These are phyloP conservation scores for Chymomyza caudatula DNA, from an alignment of 2,888 invertebrate genomes.

Conservation along the genomic window DNA sequence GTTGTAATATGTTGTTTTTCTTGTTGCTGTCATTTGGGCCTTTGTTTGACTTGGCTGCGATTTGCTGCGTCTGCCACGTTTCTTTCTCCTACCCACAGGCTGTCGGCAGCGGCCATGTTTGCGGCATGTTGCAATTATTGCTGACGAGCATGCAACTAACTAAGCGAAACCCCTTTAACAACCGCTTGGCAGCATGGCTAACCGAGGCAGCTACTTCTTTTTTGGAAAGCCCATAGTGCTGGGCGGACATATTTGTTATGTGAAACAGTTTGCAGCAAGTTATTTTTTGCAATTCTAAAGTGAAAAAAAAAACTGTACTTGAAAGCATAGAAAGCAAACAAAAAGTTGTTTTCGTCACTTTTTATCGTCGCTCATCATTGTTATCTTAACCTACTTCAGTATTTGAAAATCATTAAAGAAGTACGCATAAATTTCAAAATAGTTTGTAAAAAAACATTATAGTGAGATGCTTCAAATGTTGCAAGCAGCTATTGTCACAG, in stretches of 20 bases:
- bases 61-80: neutral
- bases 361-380: too few relatives aligned
- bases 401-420: too few relatives aligned
- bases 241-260: neutral
- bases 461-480: too few relatives aligned
- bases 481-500: too few relatives aligned
- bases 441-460: too few relatives aligned
- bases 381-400: too few relatives aligned
- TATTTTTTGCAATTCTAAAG: too few relatives aligned
- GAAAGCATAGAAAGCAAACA: too few relatives aligned
- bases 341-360: too few relatives aligned
- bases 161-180: neutral
- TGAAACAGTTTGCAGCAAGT: neutral
- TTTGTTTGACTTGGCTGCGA: slow-evolving; percentile 61
- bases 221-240: neutral
- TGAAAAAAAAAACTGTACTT: too few relatives aligned
- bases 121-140: slow-evolving; percentile 70
- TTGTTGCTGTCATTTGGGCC: slow-evolving; percentile 32
- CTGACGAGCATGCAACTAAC: slow-evolving; percentile 55
- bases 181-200: neutral
- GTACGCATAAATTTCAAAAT: too few relatives aligned
- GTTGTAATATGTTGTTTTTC: slow-evolving; percentile 32
- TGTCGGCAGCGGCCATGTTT: slow-evolving; percentile 35
- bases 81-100: slow-evolving; percentile 1
- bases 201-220: neutral